Evolutionary conservation across 2,888 invertebrate genomes (phyloP).

Genomic region (Tiphia femorata): DNA sequence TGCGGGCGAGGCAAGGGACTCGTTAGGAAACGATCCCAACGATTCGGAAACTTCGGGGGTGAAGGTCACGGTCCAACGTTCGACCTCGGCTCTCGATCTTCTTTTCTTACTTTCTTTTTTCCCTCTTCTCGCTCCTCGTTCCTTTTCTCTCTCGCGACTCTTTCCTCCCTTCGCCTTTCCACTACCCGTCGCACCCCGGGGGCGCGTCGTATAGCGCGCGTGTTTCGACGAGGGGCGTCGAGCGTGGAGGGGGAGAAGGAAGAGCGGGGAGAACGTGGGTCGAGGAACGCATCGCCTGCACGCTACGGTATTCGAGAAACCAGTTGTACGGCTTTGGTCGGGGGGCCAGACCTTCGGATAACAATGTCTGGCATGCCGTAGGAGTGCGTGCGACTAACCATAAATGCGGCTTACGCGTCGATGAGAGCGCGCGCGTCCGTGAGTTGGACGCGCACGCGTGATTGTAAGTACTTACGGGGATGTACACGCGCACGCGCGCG

Average conservation of each 20-base stretch:
- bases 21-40: no score
- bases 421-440: constrained; percentile 5
- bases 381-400: constrained; percentile 17
- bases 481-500: neutral
- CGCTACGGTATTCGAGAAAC: constrained; percentile 36
- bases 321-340: constrained; percentile 52
- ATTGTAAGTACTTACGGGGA: neutral
- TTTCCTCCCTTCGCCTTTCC: constrained; percentile 8
- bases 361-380: constrained; percentile 53
- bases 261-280: no score
- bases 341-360: constrained; percentile 46
- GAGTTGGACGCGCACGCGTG: constrained; percentile 8
- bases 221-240: no score
- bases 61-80: neutral
- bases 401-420: constrained; percentile 4
- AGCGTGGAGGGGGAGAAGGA: no score
- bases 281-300: constrained; percentile 17
- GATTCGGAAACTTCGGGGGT: neutral
- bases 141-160: neutral
- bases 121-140: neutral
- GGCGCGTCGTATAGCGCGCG: constrained; percentile 33
- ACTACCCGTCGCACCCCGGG: constrained; percentile 11
- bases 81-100: no score
- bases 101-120: constrained; percentile 8
- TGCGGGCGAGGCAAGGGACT: no score